phyloP scores from a whole-genome alignment of 2,888 invertebrate species.

The Drosophila multiciliata region DNA sequence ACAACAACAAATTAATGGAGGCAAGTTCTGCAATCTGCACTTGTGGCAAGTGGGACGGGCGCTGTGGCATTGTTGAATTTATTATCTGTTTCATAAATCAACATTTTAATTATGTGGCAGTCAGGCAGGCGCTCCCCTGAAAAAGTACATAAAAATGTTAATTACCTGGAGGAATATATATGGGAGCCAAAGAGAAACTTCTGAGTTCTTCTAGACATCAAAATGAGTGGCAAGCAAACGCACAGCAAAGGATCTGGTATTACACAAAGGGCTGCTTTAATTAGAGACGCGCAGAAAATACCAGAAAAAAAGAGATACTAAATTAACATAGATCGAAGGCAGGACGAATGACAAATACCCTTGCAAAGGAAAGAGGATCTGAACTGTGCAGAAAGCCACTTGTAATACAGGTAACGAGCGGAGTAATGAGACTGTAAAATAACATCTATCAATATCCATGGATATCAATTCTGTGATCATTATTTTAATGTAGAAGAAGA shows the following conservation, averaged over 20 bases:
- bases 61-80: constrained; percentile 57
- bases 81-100: constrained; percentile 70
- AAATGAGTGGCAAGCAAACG: constrained; percentile 45
- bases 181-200: constrained; percentile 1
- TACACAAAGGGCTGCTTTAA: constrained; percentile 43
- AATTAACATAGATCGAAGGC: not conserved
- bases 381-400: not conserved
- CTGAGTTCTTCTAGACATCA: constrained; percentile 30
- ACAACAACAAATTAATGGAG: constrained; percentile 7
- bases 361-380: not conserved
- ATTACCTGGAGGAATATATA: constrained; percentile 50
- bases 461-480: not conserved
- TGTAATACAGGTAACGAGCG: not conserved
- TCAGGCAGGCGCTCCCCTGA: constrained; percentile 22
- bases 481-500: not conserved
- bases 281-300: constrained; percentile 27
- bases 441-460: not conserved
- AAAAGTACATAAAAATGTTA: constrained; percentile 74
- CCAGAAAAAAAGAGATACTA: not conserved
- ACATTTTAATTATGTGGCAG: constrained; percentile 73
- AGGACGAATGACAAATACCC: not conserved
- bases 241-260: constrained; percentile 10
- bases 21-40: constrained; percentile 21
- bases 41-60: not conserved
- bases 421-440: not conserved